Conservation (phyloP, 2,888 invertebrate species). For the Salticus scenicus region DNA sequence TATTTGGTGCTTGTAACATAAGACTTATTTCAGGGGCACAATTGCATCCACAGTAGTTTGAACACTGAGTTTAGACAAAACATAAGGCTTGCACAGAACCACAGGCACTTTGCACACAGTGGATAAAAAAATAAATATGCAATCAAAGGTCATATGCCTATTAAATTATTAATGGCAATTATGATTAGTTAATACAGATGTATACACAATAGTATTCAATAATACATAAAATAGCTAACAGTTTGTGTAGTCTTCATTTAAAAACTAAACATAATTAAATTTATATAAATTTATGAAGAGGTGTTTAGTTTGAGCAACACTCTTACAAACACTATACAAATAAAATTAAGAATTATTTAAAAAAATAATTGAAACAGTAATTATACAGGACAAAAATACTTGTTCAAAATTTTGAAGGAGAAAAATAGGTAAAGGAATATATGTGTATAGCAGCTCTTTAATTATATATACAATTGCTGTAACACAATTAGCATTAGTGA, state of each 20-base stretch:
- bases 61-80: neutral
- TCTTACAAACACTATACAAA: neutral
- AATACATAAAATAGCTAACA: too few relatives aligned
- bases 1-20: neutral
- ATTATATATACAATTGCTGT: constrained; percentile 7
- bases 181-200: too few relatives aligned
- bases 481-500: constrained; percentile 21
- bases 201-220: too few relatives aligned
- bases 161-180: too few relatives aligned
- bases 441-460: neutral
- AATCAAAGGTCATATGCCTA: too few relatives aligned
- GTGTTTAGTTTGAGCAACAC: constrained; percentile 18
- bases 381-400: too few relatives aligned
- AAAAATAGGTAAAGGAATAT: neutral
- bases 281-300: too few relatives aligned
- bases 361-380: too few relatives aligned
- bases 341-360: too few relatives aligned
- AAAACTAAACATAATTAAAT: too few relatives aligned
- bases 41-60: neutral
- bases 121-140: neutral
- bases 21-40: neutral
- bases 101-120: constrained; percentile 36
- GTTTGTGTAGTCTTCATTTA: too few relatives aligned
- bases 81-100: constrained; percentile 19
- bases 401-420: neutral